Conservation (phyloP, 2,113 vertebrate genomes). For the Cacatua alba region DNA sequence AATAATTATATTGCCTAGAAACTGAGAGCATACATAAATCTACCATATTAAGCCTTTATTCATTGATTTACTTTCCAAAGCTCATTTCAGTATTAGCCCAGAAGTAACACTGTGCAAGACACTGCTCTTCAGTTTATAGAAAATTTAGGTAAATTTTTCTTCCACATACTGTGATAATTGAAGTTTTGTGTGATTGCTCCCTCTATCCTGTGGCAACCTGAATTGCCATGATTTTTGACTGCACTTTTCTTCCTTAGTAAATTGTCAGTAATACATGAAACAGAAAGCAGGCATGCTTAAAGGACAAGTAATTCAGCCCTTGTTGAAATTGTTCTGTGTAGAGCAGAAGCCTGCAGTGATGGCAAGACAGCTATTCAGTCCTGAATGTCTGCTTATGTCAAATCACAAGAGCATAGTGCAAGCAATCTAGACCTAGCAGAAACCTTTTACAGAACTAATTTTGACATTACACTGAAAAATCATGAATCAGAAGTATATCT, state of each 20-base stretch:
- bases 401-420: constrained; percentile 38
- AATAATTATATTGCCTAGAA: constrained; percentile 66
- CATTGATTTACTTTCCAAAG: constrained; percentile 53
- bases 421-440: neutral
- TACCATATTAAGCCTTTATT: constrained; percentile 29
- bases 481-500: neutral
- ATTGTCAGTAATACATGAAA: neutral
- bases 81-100: constrained; percentile 48
- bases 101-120: constrained; percentile 13
- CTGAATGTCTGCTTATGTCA: constrained; percentile 20
- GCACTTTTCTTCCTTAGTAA: constrained; percentile 26
- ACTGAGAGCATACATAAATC: constrained; percentile 64
- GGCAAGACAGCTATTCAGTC: neutral
- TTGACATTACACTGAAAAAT: constrained; percentile 27
- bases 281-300: neutral
- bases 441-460: constrained; percentile 17
- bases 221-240: constrained; percentile 25
- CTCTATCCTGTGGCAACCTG: constrained; percentile 9
- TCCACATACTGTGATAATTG: constrained; percentile 19
- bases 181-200: neutral
- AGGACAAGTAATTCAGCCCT: constrained; percentile 9
- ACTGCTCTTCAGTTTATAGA: neutral
- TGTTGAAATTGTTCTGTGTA: neutral
- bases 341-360: neutral
- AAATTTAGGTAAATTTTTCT: constrained; percentile 28